Conservation (phyloP, 2,113 vertebrate genomes). For the Gambusia holbrooki region DNA sequence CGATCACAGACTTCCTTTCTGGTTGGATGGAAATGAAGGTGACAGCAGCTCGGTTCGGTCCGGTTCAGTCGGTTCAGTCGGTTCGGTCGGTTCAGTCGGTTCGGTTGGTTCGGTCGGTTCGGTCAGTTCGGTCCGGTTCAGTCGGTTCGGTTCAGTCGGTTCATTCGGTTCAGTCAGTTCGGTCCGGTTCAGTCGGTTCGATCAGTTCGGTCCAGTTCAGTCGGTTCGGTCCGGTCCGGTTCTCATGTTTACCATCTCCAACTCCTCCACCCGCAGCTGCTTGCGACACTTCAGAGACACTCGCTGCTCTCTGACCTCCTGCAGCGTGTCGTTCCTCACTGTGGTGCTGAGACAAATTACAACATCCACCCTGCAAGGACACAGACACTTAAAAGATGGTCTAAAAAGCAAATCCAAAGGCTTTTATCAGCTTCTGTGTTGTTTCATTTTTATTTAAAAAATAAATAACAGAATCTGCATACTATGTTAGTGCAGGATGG, state of each 20-base stretch:
- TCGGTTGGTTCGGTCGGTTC: too few relatives aligned
- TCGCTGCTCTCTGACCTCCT: slow-evolving; percentile 92
- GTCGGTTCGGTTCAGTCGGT: too few relatives aligned
- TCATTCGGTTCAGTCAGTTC: neutral
- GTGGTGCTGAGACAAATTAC: slow-evolving; percentile 97
- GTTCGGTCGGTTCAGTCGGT: neutral
- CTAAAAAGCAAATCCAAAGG: neutral
- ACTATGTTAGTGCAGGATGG: neutral
- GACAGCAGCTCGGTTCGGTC: neutral
- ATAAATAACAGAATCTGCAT: neutral
- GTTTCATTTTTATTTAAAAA: neutral
- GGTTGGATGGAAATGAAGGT: neutral
- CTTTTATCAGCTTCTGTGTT: neutral
- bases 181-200: neutral
- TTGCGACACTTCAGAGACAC: slow-evolving; percentile 96
- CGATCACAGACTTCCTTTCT: neutral
- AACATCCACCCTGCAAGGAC: slow-evolving; percentile 89
- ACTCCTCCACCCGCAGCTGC: slow-evolving; percentile 94
- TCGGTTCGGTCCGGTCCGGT: neutral
- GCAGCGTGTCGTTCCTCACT: slow-evolving; percentile 94
- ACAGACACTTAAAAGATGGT: neutral
- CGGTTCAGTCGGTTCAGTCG: neutral
- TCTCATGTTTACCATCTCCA: slow-evolving; percentile 88
- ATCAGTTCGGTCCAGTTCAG: too few relatives aligned
- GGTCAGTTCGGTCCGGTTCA: neutral